Evolutionary conservation across 1,140 invertebrate species (phyloP), one percentile per base, ranked within the genome.

Genomic region (Nilaparvata lugens): DNA sequence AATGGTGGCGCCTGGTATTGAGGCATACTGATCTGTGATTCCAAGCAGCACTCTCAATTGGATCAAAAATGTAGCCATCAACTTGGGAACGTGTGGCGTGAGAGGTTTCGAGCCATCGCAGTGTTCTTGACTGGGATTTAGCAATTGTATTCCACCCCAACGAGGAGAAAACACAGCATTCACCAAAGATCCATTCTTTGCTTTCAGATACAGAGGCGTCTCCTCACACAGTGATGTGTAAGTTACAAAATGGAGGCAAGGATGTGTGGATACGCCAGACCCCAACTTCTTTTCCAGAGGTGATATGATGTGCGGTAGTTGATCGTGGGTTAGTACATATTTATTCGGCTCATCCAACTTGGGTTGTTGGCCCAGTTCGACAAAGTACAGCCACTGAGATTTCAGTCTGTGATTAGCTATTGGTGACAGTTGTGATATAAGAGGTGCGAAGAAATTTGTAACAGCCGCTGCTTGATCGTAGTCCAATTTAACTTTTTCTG

Each of bases 81-180:
- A 76, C 9, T 75, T 72, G 18, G 80, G 71, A 59, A 81, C 74
- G 42, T 85, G 72, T 0, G 89, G 79, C 18, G 67, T 64, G 3
- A 82, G 71, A 24, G 69, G 38, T 42, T 43, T 14, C 4, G 52
- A 56, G 28, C 64, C 70, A 52, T 69, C 68, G 68, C 81, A 89
- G 19, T 78, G 73, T 1, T 76, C 74, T 19, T 67, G 64, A 1
- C 81, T 75, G n/a, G 86, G 83, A 74, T 86, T 91, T 13, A 81
- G 79, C 40, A 87, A 80, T 42, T 86, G 81, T 38, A 92, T 83
- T n/a, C 84, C 93, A 60, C 95, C 95, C 95, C 95, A 98, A 60
- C 90, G 81, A 4, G 93, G 89, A 13, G 92, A 93, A 60, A 95
- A 79, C 71, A 93, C 92, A 1, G 88, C 82, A 75, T 89, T 86